Base-by-base conservation (phyloP, 2,888 invertebrate species). In the Harpalus rubripes region DNA sequence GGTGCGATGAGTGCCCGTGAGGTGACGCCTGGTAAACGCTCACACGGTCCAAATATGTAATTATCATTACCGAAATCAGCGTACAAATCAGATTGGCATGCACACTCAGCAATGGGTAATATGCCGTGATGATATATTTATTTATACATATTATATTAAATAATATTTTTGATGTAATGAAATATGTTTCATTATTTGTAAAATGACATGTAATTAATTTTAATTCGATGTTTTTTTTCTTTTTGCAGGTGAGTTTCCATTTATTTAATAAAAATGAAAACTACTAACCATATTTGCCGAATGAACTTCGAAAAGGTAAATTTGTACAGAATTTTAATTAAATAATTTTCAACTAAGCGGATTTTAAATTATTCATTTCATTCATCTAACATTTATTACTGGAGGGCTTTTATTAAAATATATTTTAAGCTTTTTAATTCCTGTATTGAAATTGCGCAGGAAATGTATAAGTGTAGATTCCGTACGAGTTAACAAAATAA, bases 231-330 rank as follows among this genome's bases (percentile, higher is more conserved):
- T 74, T 83, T 7, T 59, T 83, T 7, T 59, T n/a, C 74, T 72
- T 72, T 59, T 74, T 83, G 15, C 44, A 83, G 83, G 74, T 74
- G 72, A 83, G 74, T 83, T 18, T 52, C 74, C 72, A 39, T 83
- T 74, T 83, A 58, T 74, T 26, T 52, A 39, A 65, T 72, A 10
- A 68, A 68, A 41, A 44, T 44, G 68, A 44, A 74, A 44, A 74
- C 72, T 41, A 15, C 68, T 44, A 74, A 41, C 72, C 72, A 44
- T 74, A 74, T 74, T 74, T 74, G 72, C 44, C 10, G 44, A 74
- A 32, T 18, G 26, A 68, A 81, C 56, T 22, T 26, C 26, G 65
- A 12, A 81, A 80, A 63, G 80, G 58, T 80, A 80, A 61, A 80
- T 61, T 61, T 74, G 44, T 22, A 6, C 18, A 44, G 41, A 44